These are phyloP conservation scores for Tiphia femorata DNA, from an alignment of 2,888 invertebrate species.

Conservation along the genomic window DNA sequence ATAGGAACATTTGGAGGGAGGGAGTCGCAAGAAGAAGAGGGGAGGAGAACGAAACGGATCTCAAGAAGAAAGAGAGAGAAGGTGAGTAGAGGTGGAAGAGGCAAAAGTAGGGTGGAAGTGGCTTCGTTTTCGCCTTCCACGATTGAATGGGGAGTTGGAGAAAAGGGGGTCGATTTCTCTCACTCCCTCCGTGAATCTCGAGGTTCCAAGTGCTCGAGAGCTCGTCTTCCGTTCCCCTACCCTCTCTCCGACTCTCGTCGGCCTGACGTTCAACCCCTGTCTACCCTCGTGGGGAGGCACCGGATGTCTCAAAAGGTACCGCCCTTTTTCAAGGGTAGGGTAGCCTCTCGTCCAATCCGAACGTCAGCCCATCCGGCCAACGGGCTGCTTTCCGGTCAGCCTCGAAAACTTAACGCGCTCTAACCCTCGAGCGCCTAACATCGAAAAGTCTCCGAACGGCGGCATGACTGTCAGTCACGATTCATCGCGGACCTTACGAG, in stretches of 20 bases:
- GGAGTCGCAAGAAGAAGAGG: no score
- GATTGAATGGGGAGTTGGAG: conserved; percentile 28
- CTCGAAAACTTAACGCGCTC: conserved; percentile 33
- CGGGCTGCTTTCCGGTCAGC: conserved; percentile 23
- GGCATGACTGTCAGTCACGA: conserved; percentile 59
- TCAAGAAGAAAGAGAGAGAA: no score
- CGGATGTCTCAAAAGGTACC: conserved; percentile 46
- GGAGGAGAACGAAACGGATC: no score
- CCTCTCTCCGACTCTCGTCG: conserved; percentile 10
- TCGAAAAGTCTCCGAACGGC: conserved; percentile 61
- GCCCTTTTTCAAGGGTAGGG: conserved; percentile 57
- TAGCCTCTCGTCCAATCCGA: conserved; percentile 48
- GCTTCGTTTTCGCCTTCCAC: conserved; percentile 35
- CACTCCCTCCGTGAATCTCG: conserved; percentile 26
- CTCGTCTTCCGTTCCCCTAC: conserved; percentile 24
- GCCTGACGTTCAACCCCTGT: conserved; percentile 46
- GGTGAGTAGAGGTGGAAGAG: background rate
- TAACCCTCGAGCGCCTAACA: conserved; percentile 45
- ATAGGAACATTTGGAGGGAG: no score
- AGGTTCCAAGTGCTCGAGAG: no score
- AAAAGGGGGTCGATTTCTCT: conserved; percentile 17
- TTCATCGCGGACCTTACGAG: conserved; percentile 23
- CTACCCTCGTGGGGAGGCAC: conserved; percentile 20
- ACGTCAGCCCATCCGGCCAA: conserved; percentile 17
- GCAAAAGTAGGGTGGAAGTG: conserved; percentile 27